phyloP scores from a whole-genome alignment of 2,888 invertebrate genomes.

The Cephus runcator region DNA sequence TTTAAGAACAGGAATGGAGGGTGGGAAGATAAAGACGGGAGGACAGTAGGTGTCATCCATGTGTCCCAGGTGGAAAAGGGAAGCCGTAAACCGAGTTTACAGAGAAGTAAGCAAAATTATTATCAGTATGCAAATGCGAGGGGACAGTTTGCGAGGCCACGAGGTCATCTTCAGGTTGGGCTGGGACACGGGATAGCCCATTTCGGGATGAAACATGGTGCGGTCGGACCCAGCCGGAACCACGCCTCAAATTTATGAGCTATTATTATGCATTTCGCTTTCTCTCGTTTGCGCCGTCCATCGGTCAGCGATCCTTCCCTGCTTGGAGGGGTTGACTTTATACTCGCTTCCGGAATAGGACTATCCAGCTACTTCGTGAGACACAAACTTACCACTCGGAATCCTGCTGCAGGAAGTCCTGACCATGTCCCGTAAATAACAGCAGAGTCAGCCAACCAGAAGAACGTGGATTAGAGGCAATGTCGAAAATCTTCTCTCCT shows the following conservation, averaged over 20 bases:
- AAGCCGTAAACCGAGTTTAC: not conserved
- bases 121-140: slow-evolving; percentile 34
- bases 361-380: not conserved
- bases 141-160: slow-evolving; percentile 9
- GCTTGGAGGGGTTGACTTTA: slow-evolving; percentile 7
- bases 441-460: too few relatives aligned
- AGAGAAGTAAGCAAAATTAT: slow-evolving; percentile 33
- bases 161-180: not conserved
- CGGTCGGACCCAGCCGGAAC: slow-evolving; percentile 36
- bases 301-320: slow-evolving; percentile 18
- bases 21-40: too few relatives aligned
- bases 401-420: too few relatives aligned
- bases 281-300: slow-evolving; percentile 20
- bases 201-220: slow-evolving; percentile 38
- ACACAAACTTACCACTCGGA: too few relatives aligned
- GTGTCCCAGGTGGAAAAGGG: too few relatives aligned
- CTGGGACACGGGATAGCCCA: not conserved
- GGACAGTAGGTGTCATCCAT: too few relatives aligned
- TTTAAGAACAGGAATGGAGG: too few relatives aligned
- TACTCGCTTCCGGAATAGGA: slow-evolving; percentile 1
- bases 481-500: too few relatives aligned
- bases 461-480: too few relatives aligned
- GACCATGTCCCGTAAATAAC: too few relatives aligned
- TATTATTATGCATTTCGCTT: slow-evolving; percentile 53
- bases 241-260: slow-evolving; percentile 48